Evolutionary conservation across 2,113 vertebrate species (phyloP), one percentile per base, ranked within the genome.

Genomic region (Donacobius atricapilla): DNA sequence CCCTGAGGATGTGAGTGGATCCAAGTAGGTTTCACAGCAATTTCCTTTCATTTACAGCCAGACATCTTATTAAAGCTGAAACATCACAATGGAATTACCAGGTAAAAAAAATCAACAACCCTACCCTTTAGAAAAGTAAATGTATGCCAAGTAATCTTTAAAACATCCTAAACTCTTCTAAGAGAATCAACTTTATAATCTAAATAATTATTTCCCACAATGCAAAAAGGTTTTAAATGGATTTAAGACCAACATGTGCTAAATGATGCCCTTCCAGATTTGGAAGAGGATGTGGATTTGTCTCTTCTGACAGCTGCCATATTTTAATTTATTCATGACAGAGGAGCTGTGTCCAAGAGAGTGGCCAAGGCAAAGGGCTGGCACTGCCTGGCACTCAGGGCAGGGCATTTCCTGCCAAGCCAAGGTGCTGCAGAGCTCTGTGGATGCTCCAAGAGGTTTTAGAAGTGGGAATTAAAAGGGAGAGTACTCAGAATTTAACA

Each of bases 31-130:
- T 19, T 51, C 63, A 27, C 23, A 65, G 53, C 12, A 9, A 56
- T 60, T 78, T 44, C 17, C 17, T 72, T 58, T 27, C 40, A 31
- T 72, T 73, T 31, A 53, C 11, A 80, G 48, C 33, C 40, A 57
- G 27, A 16, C 5, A 28, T 8, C 51, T 30, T 79, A 40, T 24
- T 19, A 47, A 64, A 85, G 50, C 30, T 87, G 37, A 16, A 61
- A 58, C 13, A 54, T 45, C 69, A 48, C 47, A 19, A 10, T 5
- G 18, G 47, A 72, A 53, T 48, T 53, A 15, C 11, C 76, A 84
- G n/a, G 7, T 31, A 24, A 60, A 35, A n/a, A 51, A 33, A 8
- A 0, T 2, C 40, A n/a, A 24, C 24, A 31, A 11, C 11, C 4
- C 11, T 6, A 19, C 8, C 20, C 23, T 82, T 48, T 47, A 72